Base-by-base conservation (phyloP, 2,888 invertebrate genomes). In the Stomorhina lunata region DNA sequence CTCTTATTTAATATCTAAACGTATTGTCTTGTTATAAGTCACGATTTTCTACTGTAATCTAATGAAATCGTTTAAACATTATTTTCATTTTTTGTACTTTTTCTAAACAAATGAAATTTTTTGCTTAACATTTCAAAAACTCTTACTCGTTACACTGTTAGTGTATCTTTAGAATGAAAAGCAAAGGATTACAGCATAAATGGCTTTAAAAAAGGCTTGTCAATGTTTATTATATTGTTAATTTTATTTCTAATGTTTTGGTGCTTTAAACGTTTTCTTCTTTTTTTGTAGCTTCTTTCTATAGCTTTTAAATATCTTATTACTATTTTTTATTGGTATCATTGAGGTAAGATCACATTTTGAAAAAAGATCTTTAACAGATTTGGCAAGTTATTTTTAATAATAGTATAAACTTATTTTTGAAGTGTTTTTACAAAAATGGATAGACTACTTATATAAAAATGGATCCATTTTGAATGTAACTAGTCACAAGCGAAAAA, bases 1-100 rank as follows among this genome's bases (percentile, higher is more conserved):
- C 22, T 4, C 53, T 61, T 50, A 20, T 40, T 59, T 50, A 68
- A 50, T 59, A 2, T 12, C 37, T 37, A 12, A 37, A 2, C 10
- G 12, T 12, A 53, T 55, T 80, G 72, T 76, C 66, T 76, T 65
- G 66, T 76, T 83, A 63, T 72, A 72, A 80, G 80, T 83, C 80
- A 80, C 77, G 80, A 77, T 69, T 83, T 80, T 83, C 69, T 66
- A 79, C 82, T 82, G 82, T 75, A 82, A 82, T 82, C 82, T 82
- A 82, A 82, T 82, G 79, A 79, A 71, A 80, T 80, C 80, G 81
- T 81, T 77, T 76, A 68, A 76, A 48, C 66, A 53, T 79, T 81
- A n/a, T 72, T 76, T 37, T 57, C 29, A 61, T 10, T 61, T n/a
- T 66, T 79, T 63, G 48, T 48, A 34, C 78, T 78, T 78, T 37